These are phyloP conservation scores for Gallinago jamesoni DNA, from an alignment of 2,113 vertebrate species.

Conservation along the genomic window DNA sequence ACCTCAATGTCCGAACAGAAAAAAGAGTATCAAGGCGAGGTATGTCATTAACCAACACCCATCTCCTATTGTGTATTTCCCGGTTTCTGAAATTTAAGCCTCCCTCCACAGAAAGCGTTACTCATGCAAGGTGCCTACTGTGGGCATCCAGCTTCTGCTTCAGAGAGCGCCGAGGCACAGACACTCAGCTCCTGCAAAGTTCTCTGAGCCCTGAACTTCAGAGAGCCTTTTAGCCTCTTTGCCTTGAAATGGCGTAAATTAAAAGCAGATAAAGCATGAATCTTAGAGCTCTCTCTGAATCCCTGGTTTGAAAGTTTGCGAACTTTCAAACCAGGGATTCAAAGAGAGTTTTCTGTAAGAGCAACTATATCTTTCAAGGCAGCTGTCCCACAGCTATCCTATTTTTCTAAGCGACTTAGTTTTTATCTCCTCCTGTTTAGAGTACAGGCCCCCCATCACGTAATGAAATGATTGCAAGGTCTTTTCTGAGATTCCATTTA, in stretches of 20 bases:
- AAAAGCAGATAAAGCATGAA: neutral
- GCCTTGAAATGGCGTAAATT: neutral
- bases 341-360: neutral
- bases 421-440: neutral
- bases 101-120: neutral
- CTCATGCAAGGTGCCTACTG: neutral
- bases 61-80: neutral
- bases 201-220: neutral
- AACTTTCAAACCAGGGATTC: neutral
- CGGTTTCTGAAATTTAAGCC: neutral
- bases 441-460: neutral
- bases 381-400: neutral
- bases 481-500: neutral
- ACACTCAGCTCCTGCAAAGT: neutral
- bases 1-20: neutral
- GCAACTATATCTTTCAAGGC: neutral
- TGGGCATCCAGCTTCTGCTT: neutral
- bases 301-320: neutral
- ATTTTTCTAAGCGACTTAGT: neutral
- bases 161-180: neutral
- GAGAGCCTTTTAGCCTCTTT: neutral
- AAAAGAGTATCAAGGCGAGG: neutral
- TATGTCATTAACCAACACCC: neutral
- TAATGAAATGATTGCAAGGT: neutral
- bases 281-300: neutral